phyloP scores from a whole-genome alignment of 2,797 vertebrate species.

The Pangasius mekongensis region DNA sequence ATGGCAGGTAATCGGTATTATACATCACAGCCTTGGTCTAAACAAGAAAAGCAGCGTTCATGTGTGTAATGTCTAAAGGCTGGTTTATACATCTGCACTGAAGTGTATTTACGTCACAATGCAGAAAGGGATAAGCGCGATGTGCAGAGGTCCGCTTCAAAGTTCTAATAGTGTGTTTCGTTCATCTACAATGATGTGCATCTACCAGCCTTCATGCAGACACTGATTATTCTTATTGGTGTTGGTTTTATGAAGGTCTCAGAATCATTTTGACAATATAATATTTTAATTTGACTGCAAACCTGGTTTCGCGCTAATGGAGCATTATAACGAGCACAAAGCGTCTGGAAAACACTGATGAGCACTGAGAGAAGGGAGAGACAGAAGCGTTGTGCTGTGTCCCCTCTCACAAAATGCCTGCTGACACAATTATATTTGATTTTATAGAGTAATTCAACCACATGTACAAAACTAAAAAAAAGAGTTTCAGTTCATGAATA shows the following conservation, averaged over 20 bases:
- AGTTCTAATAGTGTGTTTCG: neutral
- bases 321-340: neutral
- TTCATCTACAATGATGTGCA: neutral
- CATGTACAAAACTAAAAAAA: too few species aligned
- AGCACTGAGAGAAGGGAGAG: neutral
- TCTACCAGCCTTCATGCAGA: neutral
- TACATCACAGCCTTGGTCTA: neutral
- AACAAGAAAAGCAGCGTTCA: neutral
- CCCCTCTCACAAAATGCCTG: neutral
- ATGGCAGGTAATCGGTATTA: neutral
- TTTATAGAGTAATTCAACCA: too few species aligned
- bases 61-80: neutral
- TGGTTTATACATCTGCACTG: neutral
- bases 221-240: too few species aligned
- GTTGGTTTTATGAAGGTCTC: neutral
- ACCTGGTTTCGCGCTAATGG: neutral
- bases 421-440: neutral
- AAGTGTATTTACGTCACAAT: neutral
- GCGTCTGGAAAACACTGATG: neutral
- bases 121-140: neutral
- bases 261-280: neutral
- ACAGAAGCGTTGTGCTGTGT: neutral
- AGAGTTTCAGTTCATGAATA: too few species aligned
- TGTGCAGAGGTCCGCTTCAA: neutral
- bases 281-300: neutral